Conservation (phyloP, 2,797 vertebrate genomes). For the Coilia nasus region DNA sequence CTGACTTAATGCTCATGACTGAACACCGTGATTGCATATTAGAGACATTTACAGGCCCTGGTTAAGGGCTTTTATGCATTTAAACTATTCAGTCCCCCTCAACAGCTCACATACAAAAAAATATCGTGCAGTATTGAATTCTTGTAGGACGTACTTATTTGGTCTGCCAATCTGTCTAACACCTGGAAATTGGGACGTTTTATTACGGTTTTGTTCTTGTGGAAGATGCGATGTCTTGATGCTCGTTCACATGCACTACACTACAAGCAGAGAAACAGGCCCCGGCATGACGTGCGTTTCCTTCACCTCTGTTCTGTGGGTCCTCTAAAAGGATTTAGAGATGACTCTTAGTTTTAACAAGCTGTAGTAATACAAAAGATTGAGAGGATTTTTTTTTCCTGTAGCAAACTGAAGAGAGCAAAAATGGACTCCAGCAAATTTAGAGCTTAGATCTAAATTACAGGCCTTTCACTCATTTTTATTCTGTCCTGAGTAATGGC, state of each 20-base stretch:
- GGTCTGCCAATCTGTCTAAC: neutral
- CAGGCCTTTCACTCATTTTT: constrained; percentile 31
- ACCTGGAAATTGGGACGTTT: neutral
- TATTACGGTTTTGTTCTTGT: neutral
- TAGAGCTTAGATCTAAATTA: constrained; percentile 39
- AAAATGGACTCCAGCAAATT: constrained; percentile 14
- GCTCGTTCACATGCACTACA: neutral
- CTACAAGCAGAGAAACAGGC: neutral
- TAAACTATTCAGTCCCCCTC: neutral
- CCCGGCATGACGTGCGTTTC: neutral
- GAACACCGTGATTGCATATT: constrained; percentile 50
- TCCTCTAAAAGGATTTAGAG: constrained; percentile 16
- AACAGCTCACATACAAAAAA: neutral
- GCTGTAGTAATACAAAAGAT: constrained; percentile 21
- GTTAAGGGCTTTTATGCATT: constrained; percentile 32
- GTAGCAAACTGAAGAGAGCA: neutral
- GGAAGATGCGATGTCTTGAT: neutral
- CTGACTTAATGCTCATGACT: constrained; percentile 33
- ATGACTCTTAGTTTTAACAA: constrained; percentile 22
- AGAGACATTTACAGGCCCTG: constrained; percentile 43
- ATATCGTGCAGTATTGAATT: neutral
- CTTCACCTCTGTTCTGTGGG: neutral
- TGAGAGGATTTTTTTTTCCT: constrained; percentile 19
- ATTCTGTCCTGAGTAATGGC: constrained; percentile 47
- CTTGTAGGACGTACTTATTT: neutral